Conservation (phyloP, 2,888 invertebrate genomes). For the Macrosoma leucophasiata region DNA sequence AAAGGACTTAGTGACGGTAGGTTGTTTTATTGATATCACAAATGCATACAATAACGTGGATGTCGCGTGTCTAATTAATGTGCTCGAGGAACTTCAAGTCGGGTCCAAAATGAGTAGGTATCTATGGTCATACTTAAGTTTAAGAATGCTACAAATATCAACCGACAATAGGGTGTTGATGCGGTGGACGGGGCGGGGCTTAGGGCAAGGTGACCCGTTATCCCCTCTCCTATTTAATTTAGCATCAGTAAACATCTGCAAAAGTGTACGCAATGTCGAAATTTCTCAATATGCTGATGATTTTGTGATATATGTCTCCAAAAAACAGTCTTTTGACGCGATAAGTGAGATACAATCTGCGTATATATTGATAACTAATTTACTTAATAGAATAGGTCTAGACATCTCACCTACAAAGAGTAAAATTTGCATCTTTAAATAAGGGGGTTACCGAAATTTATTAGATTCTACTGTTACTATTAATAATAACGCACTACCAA, state of each 20-base stretch:
- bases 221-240: slow-evolving; percentile 33
- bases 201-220: slow-evolving; percentile 32
- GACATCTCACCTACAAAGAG: slow-evolving; percentile 3
- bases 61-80: slow-evolving; percentile 13
- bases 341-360: background rate
- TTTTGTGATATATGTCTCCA: slow-evolving; percentile 3
- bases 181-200: slow-evolving; percentile 21
- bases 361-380: slow-evolving; percentile 1
- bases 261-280: slow-evolving; percentile 1
- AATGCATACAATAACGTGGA: slow-evolving; percentile 30
- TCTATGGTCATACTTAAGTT: slow-evolving; percentile 22
- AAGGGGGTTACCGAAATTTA: background rate
- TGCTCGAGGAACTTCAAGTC: slow-evolving; percentile 19
- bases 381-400: slow-evolving; percentile 3
- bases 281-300: slow-evolving; percentile 12
- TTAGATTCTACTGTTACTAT: slow-evolving; percentile 1
- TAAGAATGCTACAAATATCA: slow-evolving; percentile 18
- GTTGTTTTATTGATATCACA: slow-evolving; percentile 30
- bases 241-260: slow-evolving; percentile 13
- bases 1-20: slow-evolving; percentile 17
- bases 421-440: slow-evolving; percentile 9
- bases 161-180: background rate
- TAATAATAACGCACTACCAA: slow-evolving; percentile 2
- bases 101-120: slow-evolving; percentile 25
- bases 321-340: background rate